Base-by-base conservation (phyloP, 2,797 vertebrate genomes). In the Gambusia yucatana region DNA sequence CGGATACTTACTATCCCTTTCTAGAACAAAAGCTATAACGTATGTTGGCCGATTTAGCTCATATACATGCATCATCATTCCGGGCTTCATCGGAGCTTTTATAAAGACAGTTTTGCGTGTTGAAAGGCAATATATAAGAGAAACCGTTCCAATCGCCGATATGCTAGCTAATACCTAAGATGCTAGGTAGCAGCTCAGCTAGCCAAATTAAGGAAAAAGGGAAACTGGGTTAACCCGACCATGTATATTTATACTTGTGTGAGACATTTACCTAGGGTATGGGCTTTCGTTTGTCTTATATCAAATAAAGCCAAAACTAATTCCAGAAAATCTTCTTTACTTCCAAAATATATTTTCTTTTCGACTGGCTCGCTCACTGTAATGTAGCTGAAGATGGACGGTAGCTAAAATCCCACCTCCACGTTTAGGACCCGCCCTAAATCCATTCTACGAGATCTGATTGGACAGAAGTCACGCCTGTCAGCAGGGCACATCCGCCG, bases 371-470 rank as follows among this genome's bases (percentile, higher is more conserved):
- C 92, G 92, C 87, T 94, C 88, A 92, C 74, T 94, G 92, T 95
- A 96, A 90, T 95, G 92, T 94, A 94, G 94, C 93, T 95, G 95
- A 96, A 96, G 95, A 96, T 96, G 96, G 96, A 95, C 95, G 96
- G 91, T 91, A 84, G 92, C 94, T 92, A 93, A 88, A 79, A 89
- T 92, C 92, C 94, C 94, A 92, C 96, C 95, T 94, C 91, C 84
- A 83, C 61, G 7, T 67, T 59, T 0, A 1, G 44, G 77, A 39
- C 84, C 94, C 92, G 87, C 93, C 93, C 88, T 83, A 92, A 93
- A 90, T 28, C 82, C 0, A 41, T 90, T 80, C 25, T 44, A 13
- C 22, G 75, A 3, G 4, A 55, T 83, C 0, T 87, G 77, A 95
- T 93, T 95, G 93, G 94, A 70, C 70, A 17, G 3, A 17, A 13